These are phyloP conservation scores for Tragelaphus eurycerus DNA, from an alignment of 2,797 vertebrate genomes.

Conservation along the genomic window DNA sequence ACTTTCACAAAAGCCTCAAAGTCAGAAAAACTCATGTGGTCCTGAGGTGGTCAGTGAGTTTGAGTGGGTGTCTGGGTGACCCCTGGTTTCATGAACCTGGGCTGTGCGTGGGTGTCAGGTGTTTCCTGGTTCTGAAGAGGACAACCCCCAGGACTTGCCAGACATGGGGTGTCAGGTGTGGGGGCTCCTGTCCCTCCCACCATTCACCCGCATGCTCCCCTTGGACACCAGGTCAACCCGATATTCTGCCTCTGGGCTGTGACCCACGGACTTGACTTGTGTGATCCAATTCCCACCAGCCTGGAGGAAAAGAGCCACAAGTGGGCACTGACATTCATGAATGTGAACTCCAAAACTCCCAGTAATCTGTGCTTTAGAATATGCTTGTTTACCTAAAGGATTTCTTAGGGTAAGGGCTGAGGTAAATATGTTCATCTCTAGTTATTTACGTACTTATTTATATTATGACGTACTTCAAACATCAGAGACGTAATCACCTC, in stretches of 20 bases:
- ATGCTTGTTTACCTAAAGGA: not conserved
- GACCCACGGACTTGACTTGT: not conserved
- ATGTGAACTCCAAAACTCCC: not conserved
- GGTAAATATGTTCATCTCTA: not conserved
- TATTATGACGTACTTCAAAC: not conserved
- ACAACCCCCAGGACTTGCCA: not conserved
- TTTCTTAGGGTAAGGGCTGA: not conserved
- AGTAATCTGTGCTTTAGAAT: not conserved
- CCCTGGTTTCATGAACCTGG: not conserved
- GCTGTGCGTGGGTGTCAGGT: not conserved
- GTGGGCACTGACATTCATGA: not conserved
- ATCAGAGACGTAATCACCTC: not conserved
- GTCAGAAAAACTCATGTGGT: not conserved
- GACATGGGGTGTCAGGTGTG: rapidly evolving
- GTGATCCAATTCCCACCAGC: not conserved
- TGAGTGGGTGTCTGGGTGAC: not conserved
- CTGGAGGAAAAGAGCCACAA: not conserved
- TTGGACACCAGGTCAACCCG: not conserved
- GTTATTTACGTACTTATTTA: not conserved
- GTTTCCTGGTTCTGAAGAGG: not conserved
- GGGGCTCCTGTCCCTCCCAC: not conserved
- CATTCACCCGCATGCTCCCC: not conserved
- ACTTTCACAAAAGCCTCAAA: not conserved
- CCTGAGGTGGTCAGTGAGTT: not conserved
- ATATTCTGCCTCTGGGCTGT: not conserved